Conservation (phyloP, 2,113 vertebrate genomes). For the Calidris pygmaea region DNA sequence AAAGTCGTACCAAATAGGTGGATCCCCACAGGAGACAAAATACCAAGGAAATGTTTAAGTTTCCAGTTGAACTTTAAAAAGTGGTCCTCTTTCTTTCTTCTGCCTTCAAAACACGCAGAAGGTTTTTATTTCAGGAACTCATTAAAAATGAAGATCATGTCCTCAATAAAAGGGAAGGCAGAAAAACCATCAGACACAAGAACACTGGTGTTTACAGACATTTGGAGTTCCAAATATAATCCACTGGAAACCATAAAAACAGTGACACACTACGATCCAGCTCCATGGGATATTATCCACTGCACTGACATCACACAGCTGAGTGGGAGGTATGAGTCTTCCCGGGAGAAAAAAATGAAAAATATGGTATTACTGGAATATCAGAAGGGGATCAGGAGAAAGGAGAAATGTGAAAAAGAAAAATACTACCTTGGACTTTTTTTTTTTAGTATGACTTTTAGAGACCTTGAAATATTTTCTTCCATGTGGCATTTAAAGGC, state of each 20-base stretch:
- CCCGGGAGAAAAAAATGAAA: fast-evolving
- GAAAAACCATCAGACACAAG: neutral
- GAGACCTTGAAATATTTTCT: neutral
- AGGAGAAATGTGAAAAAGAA: neutral
- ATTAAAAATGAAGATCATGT: neutral
- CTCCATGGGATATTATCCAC: neutral
- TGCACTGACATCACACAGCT: neutral
- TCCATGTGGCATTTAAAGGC: neutral
- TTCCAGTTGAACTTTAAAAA: neutral
- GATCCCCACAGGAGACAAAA: neutral
- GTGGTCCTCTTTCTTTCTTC: neutral
- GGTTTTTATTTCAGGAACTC: neutral
- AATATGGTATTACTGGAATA: neutral
- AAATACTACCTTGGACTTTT: neutral
- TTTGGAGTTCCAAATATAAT: neutral
- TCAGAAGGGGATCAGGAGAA: neutral
- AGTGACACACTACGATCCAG: neutral
- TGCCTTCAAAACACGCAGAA: neutral
- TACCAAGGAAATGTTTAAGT: neutral
- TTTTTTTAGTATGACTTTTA: neutral
- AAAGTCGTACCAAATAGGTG: neutral
- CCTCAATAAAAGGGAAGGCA: neutral
- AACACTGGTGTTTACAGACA: neutral
- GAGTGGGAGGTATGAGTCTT: neutral
- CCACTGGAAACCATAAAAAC: neutral